Conservation (phyloP, 2,888 invertebrate species). For the Campoletis raptor region DNA sequence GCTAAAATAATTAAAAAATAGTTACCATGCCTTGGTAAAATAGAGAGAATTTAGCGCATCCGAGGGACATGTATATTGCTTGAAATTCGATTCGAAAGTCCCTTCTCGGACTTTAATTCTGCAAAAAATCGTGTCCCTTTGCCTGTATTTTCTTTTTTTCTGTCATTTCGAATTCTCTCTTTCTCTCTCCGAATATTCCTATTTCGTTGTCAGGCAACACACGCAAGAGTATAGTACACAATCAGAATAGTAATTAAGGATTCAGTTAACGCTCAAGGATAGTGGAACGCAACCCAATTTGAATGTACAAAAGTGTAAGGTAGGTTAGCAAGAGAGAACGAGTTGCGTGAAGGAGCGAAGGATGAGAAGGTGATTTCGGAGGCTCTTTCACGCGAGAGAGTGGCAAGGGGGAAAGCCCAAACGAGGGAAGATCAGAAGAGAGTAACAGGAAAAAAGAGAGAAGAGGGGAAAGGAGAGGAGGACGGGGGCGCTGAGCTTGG, state of each 20-base stretch:
- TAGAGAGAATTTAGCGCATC: not conserved
- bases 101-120: slow-evolving; percentile 13
- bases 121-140: slow-evolving; percentile 14
- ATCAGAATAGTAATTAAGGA: slow-evolving; percentile 83
- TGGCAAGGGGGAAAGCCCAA: slow-evolving; percentile 31
- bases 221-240: slow-evolving; percentile 72
- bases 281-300: slow-evolving; percentile 81
- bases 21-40: not conserved
- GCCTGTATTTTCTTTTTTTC: not conserved
- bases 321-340: slow-evolving; percentile 74
- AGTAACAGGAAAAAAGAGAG: slow-evolving; percentile 4
- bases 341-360: slow-evolving; percentile 49
- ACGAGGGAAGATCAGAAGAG: slow-evolving; percentile 30
- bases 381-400: slow-evolving; percentile 39
- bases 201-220: slow-evolving; percentile 21
- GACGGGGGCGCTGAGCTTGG: slow-evolving; percentile 48
- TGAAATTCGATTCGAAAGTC: slow-evolving; percentile 45
- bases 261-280: slow-evolving; percentile 80
- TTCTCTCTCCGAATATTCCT: slow-evolving; percentile 2
- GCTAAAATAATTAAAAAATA: not conserved
- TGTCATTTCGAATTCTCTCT: not conserved
- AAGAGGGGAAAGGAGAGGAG: slow-evolving; percentile 35
- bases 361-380: slow-evolving; percentile 55
- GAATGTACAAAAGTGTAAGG: slow-evolving; percentile 79
- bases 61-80: not conserved